Percentiles rank a stretch among this genome's conserved stretches.
phyloP scores from a whole-genome alignment of 2,888 invertebrate species.

The Escarpia spicata region DNA sequence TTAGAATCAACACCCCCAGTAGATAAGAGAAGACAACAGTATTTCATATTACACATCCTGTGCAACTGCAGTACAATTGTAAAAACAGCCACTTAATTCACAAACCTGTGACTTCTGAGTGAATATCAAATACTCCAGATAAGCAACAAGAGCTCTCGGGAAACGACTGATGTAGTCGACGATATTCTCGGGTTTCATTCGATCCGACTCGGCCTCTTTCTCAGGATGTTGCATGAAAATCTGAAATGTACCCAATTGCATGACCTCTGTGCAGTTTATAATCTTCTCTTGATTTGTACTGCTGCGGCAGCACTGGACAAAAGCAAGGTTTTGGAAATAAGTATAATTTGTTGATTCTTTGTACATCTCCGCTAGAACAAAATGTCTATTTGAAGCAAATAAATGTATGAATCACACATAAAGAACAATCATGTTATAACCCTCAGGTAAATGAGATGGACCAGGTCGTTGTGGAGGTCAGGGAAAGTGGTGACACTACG shows the following conservation, averaged over 20 bases:
- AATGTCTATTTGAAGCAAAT: too few relatives aligned
- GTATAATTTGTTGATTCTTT: too few relatives aligned
- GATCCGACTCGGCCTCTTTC: conserved; percentile 55
- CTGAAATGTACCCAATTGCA: conserved; percentile 45
- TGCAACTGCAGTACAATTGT: not conserved
- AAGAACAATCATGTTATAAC: too few relatives aligned
- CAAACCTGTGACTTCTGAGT: conserved; percentile 63
- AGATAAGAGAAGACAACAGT: not conserved
- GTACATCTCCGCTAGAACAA: too few relatives aligned
- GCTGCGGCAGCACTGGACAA: not conserved
- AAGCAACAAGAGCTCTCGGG: conserved; percentile 64
- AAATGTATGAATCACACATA: too few relatives aligned
- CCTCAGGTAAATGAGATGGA: too few relatives aligned
- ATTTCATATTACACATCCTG: not conserved
- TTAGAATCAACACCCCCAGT: not conserved
- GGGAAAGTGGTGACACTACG: too few relatives aligned
- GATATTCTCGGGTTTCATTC: conserved; percentile 56
- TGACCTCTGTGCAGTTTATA: not conserved
- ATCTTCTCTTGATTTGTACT: not conserved
- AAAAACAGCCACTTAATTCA: not conserved
- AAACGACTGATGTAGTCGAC: conserved; percentile 65
- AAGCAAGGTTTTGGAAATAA: not conserved
- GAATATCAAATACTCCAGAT: conserved; percentile 66
- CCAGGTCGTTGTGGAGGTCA: too few relatives aligned
- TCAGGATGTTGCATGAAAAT: conserved; percentile 64